A percentile compares a stretch with the other conserved stretches of the same genome.
These are phyloP conservation scores for Samia ricini DNA, from an alignment of 1,140 invertebrate genomes.

Conservation along the genomic window DNA sequence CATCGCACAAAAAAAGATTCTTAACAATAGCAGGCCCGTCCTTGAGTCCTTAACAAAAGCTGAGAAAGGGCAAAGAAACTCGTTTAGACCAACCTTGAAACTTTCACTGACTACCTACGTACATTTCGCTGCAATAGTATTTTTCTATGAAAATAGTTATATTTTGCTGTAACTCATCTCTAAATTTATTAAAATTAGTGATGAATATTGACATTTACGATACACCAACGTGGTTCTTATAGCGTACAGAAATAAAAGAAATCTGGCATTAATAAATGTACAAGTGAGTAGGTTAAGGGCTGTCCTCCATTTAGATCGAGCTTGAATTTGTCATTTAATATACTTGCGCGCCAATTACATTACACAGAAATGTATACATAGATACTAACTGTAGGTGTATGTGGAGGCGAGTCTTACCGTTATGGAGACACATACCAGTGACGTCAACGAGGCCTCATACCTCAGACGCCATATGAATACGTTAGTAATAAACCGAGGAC, in stretches of 20 bases:
- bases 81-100: conserved; percentile 69
- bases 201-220: not conserved
- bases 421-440: conserved; percentile 74
- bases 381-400: conserved; percentile 35
- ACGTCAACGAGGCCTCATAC: conserved; percentile 71
- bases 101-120: conserved; percentile 73
- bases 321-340: conserved; percentile 53
- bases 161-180: not conserved
- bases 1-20: conserved; percentile 59
- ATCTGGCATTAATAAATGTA: not conserved
- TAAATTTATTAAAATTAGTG: not conserved
- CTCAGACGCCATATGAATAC: conserved; percentile 63
- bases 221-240: no score
- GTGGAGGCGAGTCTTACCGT: conserved; percentile 70
- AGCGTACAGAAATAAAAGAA: no score
- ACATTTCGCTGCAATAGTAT: conserved; percentile 43
- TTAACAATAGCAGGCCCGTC: conserved; percentile 69
- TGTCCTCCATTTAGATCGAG: conserved; percentile 47
- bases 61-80: conserved; percentile 74
- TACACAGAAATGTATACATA: conserved; percentile 4
- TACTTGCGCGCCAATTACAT: conserved; percentile 43
- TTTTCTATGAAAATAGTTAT: conserved; percentile 17
- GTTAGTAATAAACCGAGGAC: conserved; percentile 53
- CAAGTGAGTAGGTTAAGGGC: not conserved
- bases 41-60: conserved; percentile 73